phyloP scores from a whole-genome alignment of 2,888 invertebrate species.

The Neoascia interrupta region DNA sequence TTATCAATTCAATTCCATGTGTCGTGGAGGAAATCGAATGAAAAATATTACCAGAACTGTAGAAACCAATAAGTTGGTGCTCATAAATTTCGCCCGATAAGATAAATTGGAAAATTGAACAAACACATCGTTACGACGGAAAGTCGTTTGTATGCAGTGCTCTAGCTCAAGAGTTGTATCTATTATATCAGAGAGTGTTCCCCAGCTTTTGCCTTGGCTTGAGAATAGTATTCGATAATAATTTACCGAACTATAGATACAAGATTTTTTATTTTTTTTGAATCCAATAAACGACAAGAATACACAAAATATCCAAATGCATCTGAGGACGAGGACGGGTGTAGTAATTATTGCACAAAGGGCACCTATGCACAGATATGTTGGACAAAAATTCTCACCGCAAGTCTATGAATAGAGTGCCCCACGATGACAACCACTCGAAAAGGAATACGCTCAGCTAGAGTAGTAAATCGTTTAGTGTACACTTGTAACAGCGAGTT shows the following conservation, averaged over 20 bases:
- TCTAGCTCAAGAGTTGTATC: conserved; percentile 10
- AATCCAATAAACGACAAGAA: conserved; percentile 36
- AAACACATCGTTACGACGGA: conserved; percentile 5
- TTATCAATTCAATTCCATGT: conserved; percentile 23
- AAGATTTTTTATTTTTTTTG: conserved; percentile 18
- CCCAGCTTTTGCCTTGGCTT: not conserved
- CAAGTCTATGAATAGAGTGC: conserved; percentile 55
- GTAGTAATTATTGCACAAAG: conserved; percentile 11
- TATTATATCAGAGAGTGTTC: not conserved
- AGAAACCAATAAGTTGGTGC: conserved; percentile 43
- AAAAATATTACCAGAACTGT: not conserved
- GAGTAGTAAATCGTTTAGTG: conserved; percentile 61
- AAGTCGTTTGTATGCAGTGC: conserved; percentile 14
- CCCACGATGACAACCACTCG: conserved; percentile 15
- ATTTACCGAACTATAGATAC: conserved; percentile 30
- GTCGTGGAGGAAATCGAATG: not conserved
- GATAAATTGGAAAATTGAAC: conserved; percentile 54
- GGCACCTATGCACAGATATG: conserved; percentile 3
- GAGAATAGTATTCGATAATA: conserved; percentile 13
- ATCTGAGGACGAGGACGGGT: conserved; percentile 19
- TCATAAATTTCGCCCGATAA: conserved; percentile 55
- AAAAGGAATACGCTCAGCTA: conserved; percentile 9
- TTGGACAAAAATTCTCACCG: conserved; percentile 57
- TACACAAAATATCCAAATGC: conserved; percentile 8
- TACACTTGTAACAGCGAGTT: conserved; percentile 20